Conservation (phyloP, 2,888 invertebrate species). For the Baronia brevicornis region DNA sequence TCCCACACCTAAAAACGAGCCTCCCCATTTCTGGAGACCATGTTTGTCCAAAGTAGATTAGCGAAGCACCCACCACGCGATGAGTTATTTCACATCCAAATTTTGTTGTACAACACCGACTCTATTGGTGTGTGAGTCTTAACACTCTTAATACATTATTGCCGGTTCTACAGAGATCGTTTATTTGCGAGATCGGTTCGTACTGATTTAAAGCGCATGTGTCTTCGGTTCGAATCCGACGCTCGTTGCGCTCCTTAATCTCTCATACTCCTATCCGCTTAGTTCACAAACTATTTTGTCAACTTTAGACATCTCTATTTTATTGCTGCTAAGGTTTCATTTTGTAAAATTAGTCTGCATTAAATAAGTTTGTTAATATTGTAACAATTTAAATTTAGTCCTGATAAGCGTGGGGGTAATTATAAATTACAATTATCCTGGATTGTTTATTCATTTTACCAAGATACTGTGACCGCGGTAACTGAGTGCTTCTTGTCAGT, state of each 20-base stretch:
- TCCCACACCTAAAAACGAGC: too few species aligned
- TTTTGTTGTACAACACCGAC: slow-evolving; percentile 2
- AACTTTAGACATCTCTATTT: neutral
- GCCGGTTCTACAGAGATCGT: slow-evolving; percentile 26
- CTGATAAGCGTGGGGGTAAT: slow-evolving; percentile 26
- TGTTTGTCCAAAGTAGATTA: too few species aligned
- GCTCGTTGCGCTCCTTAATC: slow-evolving; percentile 27
- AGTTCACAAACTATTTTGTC: slow-evolving; percentile 19
- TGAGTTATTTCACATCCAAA: too few species aligned
- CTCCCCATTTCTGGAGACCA: too few species aligned
- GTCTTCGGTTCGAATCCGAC: slow-evolving; percentile 57
- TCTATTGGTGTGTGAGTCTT: neutral
- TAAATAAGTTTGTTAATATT: slow-evolving; percentile 28
- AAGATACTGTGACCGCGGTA: too few species aligned
- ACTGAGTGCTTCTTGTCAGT: too few species aligned
- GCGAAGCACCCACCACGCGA: too few species aligned
- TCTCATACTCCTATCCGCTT: slow-evolving; percentile 27
- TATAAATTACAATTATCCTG: slow-evolving; percentile 26
- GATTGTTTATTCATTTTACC: too few species aligned
- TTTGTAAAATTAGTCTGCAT: slow-evolving; percentile 17
- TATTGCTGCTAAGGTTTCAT: neutral
- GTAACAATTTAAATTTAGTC: slow-evolving; percentile 40
- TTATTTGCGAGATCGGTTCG: slow-evolving; percentile 46
- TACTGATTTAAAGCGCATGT: slow-evolving; percentile 64
- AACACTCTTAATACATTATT: slow-evolving; percentile 6